Evolutionary conservation across 2,888 invertebrate genomes (phyloP), one percentile per base, ranked within the genome.

Genomic region (Xanthorhoe designata): DNA sequence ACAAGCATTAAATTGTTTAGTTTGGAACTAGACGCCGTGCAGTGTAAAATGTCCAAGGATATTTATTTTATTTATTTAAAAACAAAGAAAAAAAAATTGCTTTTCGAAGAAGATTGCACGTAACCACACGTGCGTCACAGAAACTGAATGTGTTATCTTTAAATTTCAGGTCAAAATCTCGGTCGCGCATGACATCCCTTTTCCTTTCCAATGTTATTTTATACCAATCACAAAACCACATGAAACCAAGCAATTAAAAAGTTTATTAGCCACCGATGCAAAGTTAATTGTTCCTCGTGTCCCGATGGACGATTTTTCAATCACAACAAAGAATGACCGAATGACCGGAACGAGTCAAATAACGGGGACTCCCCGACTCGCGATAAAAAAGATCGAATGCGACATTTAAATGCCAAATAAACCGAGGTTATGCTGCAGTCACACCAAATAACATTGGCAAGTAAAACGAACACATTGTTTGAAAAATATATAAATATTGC

Each of bases 271-370:
- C 17, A 8, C 5, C 17, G 17, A 13, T 8, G 17, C 47, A 47
- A 47, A 47, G 47, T 47, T 47, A 17, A 47, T 47, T 47, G 47
- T 17, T 47, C 5, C 47, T 42, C 47, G 7, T 47, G 32, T 70
- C 68, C 64, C 68, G 47, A 15, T n/a, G 63, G 69, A 51, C 60
- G 64, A 65, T 68, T 66, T 66, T 71, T 71, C 71, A 71, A 71
- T 71, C 66, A 69, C 61, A 59, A 66, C 67, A 66, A 55, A 47
- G 17, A 47, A 47, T 47, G 47, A 47, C 47, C 47, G 47, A 67
- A 54, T 47, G 63, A 63, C 61, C 59, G 49, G 62, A 61, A 58
- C 49, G 10, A 24, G 54, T 52, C 61, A 54, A 63, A 69, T 67
- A 69, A 71, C 64, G 32, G 56, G 57, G 42, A 57, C n/a, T 17